Evolutionary conservation across 2,888 invertebrate species (phyloP).

Genomic region (Thalpophila matura): DNA sequence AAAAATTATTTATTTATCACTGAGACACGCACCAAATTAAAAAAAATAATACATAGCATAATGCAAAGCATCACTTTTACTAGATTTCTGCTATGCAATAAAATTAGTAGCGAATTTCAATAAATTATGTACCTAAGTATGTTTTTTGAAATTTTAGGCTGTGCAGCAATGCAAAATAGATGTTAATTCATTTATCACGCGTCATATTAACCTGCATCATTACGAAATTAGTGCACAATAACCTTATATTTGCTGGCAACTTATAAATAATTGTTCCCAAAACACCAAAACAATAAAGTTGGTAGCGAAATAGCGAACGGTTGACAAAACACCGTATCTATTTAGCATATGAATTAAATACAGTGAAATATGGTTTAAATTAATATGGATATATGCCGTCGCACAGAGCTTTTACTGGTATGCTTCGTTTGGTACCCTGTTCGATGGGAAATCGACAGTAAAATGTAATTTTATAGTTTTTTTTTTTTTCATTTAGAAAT

Average conservation of each 20-base stretch:
- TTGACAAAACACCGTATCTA: conserved; percentile 91
- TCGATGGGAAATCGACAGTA: background rate
- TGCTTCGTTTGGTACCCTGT: conserved; percentile 64
- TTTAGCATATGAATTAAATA: conserved; percentile 96
- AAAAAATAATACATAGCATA: no score
- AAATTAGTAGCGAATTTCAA: background rate
- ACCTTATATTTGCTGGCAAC: conserved; percentile 52
- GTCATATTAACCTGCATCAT: conserved; percentile 22
- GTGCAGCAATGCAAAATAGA: background rate
- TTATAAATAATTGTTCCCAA: conserved; percentile 65
- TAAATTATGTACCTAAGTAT: no score
- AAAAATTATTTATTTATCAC: no score
- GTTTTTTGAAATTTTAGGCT: no score
- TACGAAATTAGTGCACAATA: conserved; percentile 32
- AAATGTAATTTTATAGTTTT: background rate
- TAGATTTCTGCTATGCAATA: no score
- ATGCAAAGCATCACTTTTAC: no score
- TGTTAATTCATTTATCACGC: background rate
- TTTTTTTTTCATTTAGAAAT: no score
- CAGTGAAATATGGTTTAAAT: conserved; percentile 94
- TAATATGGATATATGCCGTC: conserved; percentile 93
- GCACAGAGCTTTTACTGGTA: conserved; percentile 67
- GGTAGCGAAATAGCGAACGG: conserved; percentile 72
- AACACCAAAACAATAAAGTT: conserved; percentile 72
- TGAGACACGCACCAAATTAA: no score